Conservation (phyloP, 2,888 invertebrate species). For the Ceriagrion tenellum region DNA sequence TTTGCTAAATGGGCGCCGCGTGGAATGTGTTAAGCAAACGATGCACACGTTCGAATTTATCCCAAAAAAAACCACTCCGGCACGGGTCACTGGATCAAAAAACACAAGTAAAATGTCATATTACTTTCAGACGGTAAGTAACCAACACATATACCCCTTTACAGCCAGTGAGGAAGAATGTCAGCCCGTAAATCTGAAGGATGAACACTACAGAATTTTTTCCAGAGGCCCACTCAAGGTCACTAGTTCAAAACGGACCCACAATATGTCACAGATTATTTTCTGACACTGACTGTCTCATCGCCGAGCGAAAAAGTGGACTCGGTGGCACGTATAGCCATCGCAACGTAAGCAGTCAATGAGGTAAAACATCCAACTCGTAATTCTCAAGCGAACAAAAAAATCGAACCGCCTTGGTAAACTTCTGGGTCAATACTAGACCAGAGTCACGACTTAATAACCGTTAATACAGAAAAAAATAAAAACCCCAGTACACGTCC, state of each 20-base stretch:
- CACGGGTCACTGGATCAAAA: not conserved
- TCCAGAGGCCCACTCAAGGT: too few species aligned
- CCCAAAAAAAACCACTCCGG: too few species aligned
- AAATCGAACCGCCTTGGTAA: not conserved
- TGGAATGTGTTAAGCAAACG: too few species aligned
- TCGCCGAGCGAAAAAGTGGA: not conserved
- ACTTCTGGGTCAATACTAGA: conserved; percentile 15
- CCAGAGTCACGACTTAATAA: not conserved
- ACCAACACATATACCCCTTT: too few species aligned
- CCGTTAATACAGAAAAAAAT: not conserved
- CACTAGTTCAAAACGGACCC: too few species aligned
- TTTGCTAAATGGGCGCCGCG: too few species aligned
- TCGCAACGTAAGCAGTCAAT: not conserved
- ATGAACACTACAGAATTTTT: too few species aligned
- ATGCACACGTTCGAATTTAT: too few species aligned
- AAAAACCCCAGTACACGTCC: not conserved
- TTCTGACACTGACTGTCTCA: not conserved
- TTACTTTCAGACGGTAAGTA: not conserved
- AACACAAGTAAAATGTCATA: not conserved
- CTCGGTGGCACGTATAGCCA: not conserved
- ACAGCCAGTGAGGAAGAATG: too few species aligned
- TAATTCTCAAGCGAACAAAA: not conserved
- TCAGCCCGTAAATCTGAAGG: too few species aligned
- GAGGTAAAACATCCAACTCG: not conserved
- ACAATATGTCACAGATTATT: not conserved